Conservation (phyloP, 2,888 invertebrate species). For the Agelastica alni region DNA sequence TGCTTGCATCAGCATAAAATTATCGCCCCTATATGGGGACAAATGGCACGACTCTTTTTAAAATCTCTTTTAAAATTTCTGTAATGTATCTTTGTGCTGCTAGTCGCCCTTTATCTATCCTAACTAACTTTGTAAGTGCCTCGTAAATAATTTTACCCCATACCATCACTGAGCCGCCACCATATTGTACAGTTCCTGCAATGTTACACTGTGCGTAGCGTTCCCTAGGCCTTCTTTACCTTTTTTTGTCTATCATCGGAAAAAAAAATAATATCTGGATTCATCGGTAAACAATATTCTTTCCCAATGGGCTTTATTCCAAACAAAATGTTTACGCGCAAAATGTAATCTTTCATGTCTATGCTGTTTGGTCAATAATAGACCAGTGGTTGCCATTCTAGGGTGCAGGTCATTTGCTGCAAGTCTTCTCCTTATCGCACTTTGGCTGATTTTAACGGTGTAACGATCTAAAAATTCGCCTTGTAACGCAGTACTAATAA, state of each 20-base stretch:
- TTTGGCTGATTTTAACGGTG: too few species aligned
- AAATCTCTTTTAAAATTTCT: too few species aligned
- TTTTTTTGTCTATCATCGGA: neutral
- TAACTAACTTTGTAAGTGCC: neutral
- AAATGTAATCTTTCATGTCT: too few species aligned
- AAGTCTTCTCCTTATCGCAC: too few species aligned
- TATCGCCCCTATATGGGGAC: neutral
- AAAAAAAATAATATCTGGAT: neutral
- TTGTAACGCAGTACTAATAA: neutral
- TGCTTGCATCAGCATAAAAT: neutral
- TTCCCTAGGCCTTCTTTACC: neutral
- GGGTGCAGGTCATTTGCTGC: too few species aligned
- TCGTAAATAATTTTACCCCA: neutral
- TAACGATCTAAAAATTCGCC: neutral
- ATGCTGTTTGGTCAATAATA: neutral
- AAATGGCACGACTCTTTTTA: neutral
- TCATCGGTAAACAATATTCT: neutral
- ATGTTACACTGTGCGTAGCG: neutral
- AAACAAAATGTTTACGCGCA: too few species aligned
- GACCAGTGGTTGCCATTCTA: too few species aligned
- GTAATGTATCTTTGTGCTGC: too few species aligned
- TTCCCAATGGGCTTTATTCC: neutral
- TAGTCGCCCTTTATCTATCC: neutral
- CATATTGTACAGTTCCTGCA: neutral
- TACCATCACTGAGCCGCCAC: neutral